These are phyloP conservation scores for Pelodiscus sinensis DNA, from an alignment of 2,113 vertebrate genomes.

Conservation along the genomic window DNA sequence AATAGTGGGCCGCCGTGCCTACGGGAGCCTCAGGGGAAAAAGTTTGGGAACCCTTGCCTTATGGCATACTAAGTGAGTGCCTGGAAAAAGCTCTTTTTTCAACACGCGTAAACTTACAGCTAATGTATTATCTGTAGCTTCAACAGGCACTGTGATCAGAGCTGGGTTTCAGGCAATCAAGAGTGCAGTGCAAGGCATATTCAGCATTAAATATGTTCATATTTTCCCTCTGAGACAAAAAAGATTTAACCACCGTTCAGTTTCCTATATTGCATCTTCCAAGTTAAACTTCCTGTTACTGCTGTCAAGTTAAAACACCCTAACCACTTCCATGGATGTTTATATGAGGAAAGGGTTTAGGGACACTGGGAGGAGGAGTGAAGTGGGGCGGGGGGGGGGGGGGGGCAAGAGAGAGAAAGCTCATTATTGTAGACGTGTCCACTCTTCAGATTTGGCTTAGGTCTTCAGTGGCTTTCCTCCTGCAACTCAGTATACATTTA, in stretches of 20 bases:
- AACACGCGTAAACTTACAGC: background rate
- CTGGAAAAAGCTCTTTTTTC: background rate
- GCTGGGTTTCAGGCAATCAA: slow-evolving; percentile 32
- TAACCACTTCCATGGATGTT: slow-evolving; percentile 50
- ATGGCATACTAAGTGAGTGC: background rate
- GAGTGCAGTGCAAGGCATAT: slow-evolving; percentile 29
- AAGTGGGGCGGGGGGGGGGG: background rate
- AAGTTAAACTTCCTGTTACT: slow-evolving; percentile 50
- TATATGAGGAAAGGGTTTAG: slow-evolving; percentile 43
- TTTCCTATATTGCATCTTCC: slow-evolving; percentile 48
- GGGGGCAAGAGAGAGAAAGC: background rate
- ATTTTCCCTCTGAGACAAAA: slow-evolving; percentile 66
- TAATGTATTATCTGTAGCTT: slow-evolving; percentile 46
- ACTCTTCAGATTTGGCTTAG: slow-evolving; percentile 17
- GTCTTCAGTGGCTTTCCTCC: slow-evolving; percentile 21
- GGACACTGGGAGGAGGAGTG: background rate
- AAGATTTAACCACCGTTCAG: slow-evolving; percentile 47
- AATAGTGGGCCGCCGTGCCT: background rate
- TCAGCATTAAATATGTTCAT: slow-evolving; percentile 55
- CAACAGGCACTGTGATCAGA: slow-evolving; percentile 15
- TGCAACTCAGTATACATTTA: slow-evolving; percentile 62
- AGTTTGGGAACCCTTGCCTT: background rate
- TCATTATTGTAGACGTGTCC: slow-evolving; percentile 62
- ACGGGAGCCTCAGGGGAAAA: background rate
- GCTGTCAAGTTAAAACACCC: slow-evolving; percentile 43